These are phyloP conservation scores for Ceratotherium simum DNA, from an alignment of 2,113 vertebrate genomes.

Conservation along the genomic window DNA sequence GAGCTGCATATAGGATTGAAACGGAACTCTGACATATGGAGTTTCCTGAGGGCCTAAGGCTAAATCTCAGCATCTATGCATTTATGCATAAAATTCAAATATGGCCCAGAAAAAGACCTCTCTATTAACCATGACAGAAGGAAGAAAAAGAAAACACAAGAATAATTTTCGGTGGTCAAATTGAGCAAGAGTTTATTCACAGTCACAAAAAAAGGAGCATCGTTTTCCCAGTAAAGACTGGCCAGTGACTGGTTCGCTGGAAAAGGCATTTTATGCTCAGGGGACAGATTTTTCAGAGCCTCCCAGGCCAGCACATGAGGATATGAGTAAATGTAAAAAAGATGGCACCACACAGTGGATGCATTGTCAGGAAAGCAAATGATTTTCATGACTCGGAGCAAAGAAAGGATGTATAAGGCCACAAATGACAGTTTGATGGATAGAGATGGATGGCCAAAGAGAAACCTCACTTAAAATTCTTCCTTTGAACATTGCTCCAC, in stretches of 20 bases:
- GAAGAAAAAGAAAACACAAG: conserved; percentile 28
- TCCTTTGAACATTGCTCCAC: conserved; percentile 69
- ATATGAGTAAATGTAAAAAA: conserved; percentile 64
- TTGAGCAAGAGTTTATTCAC: conserved; percentile 17
- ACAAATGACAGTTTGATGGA: conserved; percentile 74
- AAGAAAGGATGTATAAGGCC: conserved; percentile 65
- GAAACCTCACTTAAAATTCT: conserved; percentile 75
- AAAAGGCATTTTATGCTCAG: conserved; percentile 64
- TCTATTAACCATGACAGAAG: conserved; percentile 27
- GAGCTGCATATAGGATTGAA: conserved; percentile 32
- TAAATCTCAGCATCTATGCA: conserved; percentile 79
- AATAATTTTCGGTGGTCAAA: conserved; percentile 15
- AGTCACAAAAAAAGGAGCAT: background rate
- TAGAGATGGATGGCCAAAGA: conserved; percentile 67
- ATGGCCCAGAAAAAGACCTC: conserved; percentile 56
- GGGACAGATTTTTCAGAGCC: conserved; percentile 57
- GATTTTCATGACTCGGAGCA: conserved; percentile 59
- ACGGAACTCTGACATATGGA: conserved; percentile 75
- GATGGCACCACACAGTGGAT: conserved; percentile 57
- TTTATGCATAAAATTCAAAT: conserved; percentile 81
- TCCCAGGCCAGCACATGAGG: conserved; percentile 9
- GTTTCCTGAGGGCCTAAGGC: conserved; percentile 67
- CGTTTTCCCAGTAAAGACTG: conserved; percentile 27
- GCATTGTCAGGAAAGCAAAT: conserved; percentile 66
- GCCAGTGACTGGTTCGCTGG: conserved; percentile 51